A percentile compares a stretch with the other conserved stretches of the same genome.
Evolutionary conservation across 2,113 vertebrate genomes (phyloP).

Genomic region (Formicarius rufipectus): DNA sequence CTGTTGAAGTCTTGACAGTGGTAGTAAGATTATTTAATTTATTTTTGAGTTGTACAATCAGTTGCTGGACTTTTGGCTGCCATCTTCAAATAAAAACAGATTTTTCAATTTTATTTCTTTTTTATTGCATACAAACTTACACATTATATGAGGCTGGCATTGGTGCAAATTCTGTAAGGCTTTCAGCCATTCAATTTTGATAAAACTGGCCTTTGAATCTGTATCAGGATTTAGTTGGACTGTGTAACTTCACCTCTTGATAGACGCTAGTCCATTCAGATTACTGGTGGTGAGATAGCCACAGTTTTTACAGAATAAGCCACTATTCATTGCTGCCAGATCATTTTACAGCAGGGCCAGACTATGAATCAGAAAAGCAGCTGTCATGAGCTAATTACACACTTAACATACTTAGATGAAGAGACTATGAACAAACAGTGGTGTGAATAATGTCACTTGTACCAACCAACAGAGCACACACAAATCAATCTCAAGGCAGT

Average conservation of each 20-base stretch:
- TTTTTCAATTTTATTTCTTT: background rate
- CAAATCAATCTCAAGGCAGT: background rate
- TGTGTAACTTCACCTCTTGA: background rate
- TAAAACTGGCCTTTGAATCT: background rate
- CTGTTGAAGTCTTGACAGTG: slow-evolving; percentile 65
- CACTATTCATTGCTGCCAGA: background rate
- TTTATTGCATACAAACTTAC: background rate
- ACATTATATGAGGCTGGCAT: background rate
- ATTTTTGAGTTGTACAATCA: slow-evolving; percentile 75
- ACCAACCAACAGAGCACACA: background rate
- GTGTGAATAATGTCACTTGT: background rate
- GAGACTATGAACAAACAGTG: background rate
- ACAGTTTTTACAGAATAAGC: background rate
- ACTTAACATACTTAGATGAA: background rate
- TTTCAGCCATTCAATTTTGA: background rate
- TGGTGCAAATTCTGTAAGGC: background rate
- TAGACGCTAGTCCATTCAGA: background rate
- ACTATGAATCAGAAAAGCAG: background rate
- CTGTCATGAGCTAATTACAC: background rate
- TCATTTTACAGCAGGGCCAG: background rate
- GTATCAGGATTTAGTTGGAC: background rate
- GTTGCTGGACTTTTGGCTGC: slow-evolving; percentile 80
- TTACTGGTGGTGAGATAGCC: background rate
- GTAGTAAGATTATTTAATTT: background rate
- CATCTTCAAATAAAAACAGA: slow-evolving; percentile 75